A percentile compares a stretch with the other conserved stretches of the same genome.
Evolutionary conservation across 2,797 vertebrate genomes (phyloP).

Genomic region (Avahi laniger): DNA sequence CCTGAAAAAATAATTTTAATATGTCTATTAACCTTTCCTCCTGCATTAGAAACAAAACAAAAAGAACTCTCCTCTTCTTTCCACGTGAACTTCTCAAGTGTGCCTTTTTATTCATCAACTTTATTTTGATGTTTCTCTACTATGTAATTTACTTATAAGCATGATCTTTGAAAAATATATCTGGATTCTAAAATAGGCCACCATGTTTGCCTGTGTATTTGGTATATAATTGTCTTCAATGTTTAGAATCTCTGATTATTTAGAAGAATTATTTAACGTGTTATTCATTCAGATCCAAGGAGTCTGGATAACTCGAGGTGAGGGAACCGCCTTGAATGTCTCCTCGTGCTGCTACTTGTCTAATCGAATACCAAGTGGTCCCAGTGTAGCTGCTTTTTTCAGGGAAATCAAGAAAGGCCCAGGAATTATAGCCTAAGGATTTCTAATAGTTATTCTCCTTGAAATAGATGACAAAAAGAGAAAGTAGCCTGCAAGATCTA

Average conservation of each 20-base stretch:
- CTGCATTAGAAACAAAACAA: background rate
- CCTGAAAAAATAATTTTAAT: conserved; percentile 60
- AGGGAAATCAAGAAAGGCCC: background rate
- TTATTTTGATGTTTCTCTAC: conserved; percentile 1
- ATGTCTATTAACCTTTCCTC: background rate
- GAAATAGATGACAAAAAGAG: background rate
- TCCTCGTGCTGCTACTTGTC: background rate
- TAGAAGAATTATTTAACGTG: background rate
- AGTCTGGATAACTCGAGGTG: accelerated
- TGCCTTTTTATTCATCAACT: conserved; percentile 76
- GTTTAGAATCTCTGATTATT: background rate
- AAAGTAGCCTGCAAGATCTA: background rate
- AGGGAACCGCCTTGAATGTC: background rate
- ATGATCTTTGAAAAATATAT: conserved; percentile 54
- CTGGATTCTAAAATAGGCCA: conserved; percentile 50
- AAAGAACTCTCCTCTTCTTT: background rate
- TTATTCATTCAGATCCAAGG: background rate
- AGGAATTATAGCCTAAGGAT: background rate
- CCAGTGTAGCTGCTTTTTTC: background rate
- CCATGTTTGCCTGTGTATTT: background rate
- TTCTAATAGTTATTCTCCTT: background rate
- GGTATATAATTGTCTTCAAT: background rate
- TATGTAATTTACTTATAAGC: conserved; percentile 30
- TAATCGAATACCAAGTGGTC: background rate
- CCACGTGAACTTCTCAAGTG: conserved; percentile 58